Conservation (phyloP, 1,140 invertebrate species). For the Drosophila busckii region DNA sequence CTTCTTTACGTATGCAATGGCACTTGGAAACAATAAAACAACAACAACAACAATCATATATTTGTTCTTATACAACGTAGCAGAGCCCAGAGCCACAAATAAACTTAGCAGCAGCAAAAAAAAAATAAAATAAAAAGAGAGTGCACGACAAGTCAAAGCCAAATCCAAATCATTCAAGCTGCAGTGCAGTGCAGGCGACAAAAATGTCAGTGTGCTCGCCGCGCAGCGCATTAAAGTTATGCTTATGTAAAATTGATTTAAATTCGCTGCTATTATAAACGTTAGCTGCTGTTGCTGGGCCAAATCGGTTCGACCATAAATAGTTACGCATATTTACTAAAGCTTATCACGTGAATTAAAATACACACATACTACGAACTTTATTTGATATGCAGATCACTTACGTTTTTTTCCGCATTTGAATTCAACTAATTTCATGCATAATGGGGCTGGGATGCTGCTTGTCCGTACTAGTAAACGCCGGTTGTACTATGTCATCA, state of each 20-base stretch:
- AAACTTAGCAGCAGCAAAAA: slow-evolving; percentile 9
- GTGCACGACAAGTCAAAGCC: not conserved
- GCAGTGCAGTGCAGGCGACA: slow-evolving; percentile 17
- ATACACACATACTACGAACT: too few species aligned
- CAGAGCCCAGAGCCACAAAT: slow-evolving; percentile 13
- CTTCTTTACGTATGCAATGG: not conserved
- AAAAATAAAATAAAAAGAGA: not conserved
- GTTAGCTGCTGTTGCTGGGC: too few species aligned
- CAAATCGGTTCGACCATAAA: too few species aligned
- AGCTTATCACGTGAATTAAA: too few species aligned
- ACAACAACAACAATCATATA: slow-evolving; percentile 1
- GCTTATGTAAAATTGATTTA: too few species aligned
- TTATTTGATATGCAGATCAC: too few species aligned
- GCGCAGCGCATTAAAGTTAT: too few species aligned
- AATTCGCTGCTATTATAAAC: too few species aligned
- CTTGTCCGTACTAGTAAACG: slow-evolving; percentile 9
- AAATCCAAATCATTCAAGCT: slow-evolving; percentile 1
- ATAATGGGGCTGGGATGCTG: slow-evolving; percentile 6
- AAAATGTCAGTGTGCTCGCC: too few species aligned
- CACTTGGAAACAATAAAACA: slow-evolving; percentile 20
- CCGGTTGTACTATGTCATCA: slow-evolving; percentile 7
- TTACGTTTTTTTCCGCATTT: slow-evolving; percentile 2
- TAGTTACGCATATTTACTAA: too few species aligned
- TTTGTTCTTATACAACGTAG: too few species aligned
- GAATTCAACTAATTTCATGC: slow-evolving; percentile 21